Percentiles rank a stretch among this genome's conserved stretches.
Conservation (phyloP, 1,140 invertebrate genomes). For the Colletes gigas region DNA sequence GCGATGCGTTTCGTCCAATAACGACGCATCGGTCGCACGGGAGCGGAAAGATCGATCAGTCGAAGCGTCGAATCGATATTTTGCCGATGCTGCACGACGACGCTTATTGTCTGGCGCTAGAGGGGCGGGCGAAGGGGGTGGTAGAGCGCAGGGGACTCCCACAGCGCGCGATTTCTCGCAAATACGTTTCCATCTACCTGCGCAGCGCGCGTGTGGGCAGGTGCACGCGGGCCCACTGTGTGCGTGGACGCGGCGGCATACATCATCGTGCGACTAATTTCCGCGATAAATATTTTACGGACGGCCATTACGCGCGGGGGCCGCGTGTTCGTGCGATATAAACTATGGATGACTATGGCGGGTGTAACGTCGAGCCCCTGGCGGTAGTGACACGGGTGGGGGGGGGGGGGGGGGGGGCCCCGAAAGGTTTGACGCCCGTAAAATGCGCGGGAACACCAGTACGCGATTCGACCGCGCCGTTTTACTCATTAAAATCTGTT, state of each 20-base stretch:
- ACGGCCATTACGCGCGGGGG: conserved; percentile 70
- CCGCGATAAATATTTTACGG: conserved; percentile 75
- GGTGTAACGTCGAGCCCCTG: conserved; percentile 53
- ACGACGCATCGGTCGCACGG: conserved; percentile 8
- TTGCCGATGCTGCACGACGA: conserved; percentile 47
- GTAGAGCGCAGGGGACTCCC: neutral
- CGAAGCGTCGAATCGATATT: conserved; percentile 57
- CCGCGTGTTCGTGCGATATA: conserved; percentile 65
- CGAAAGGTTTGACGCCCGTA: conserved; percentile 58
- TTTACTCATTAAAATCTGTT: conserved; percentile 62
- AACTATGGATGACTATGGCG: conserved; percentile 63
- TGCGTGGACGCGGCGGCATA: conserved; percentile 52
- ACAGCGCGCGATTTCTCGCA: conserved; percentile 47
- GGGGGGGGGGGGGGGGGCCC: conserved; percentile 30
- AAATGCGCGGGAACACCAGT: conserved; percentile 55
- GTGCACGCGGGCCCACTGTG: conserved; percentile 13
- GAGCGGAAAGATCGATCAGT: conserved; percentile 58
- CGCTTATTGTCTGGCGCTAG: conserved; percentile 38
- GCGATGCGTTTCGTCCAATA: conserved; percentile 38
- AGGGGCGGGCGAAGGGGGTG: neutral
- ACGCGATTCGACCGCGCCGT: conserved; percentile 46
- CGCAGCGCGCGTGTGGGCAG: conserved; percentile 9
- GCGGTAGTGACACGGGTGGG: conserved; percentile 22
- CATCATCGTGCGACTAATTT: conserved; percentile 74
- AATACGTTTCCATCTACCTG: conserved; percentile 38